phyloP scores from a whole-genome alignment of 2,888 invertebrate genomes.

The Neocrepidodera transversa region DNA sequence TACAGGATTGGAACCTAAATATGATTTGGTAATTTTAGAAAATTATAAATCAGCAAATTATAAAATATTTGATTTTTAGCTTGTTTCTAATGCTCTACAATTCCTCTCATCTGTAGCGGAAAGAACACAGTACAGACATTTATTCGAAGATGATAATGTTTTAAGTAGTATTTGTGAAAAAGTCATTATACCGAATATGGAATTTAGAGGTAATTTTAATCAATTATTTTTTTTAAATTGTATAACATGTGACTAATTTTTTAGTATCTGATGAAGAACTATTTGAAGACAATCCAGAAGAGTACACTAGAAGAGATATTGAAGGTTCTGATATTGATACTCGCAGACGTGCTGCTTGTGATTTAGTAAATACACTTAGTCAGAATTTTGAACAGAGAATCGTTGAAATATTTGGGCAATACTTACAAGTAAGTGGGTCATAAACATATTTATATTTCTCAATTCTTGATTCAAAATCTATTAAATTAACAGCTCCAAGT shows the following conservation, averaged over 20 bases:
- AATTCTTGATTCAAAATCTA: too few species aligned
- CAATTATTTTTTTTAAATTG: background rate
- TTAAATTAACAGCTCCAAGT: too few species aligned
- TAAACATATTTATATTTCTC: too few species aligned
- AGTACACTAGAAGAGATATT: slow-evolving; percentile 94
- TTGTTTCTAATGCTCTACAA: slow-evolving; percentile 94
- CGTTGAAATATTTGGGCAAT: slow-evolving; percentile 86
- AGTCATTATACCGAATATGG: slow-evolving; percentile 98
- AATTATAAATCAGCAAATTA: background rate
- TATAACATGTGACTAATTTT: slow-evolving; percentile 24
- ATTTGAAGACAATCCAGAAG: slow-evolving; percentile 98
- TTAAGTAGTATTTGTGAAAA: slow-evolving; percentile 94
- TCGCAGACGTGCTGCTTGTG: slow-evolving; percentile 93
- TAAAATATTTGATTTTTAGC: slow-evolving; percentile 62
- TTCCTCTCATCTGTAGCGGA: slow-evolving; percentile 96
- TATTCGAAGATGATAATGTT: slow-evolving; percentile 89
- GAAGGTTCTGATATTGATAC: slow-evolving; percentile 99
- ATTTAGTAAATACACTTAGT: slow-evolving; percentile 91
- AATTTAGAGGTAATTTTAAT: slow-evolving; percentile 78
- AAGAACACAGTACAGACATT: slow-evolving; percentile 81
- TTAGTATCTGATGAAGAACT: slow-evolving; percentile 91
- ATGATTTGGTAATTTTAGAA: slow-evolving; percentile 75
- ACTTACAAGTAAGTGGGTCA: slow-evolving; percentile 77
- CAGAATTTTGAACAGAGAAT: slow-evolving; percentile 87
- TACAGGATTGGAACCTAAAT: slow-evolving; percentile 86